Base-by-base conservation (phyloP, 2,797 vertebrate species). In the Champsocephalus gunnari region DNA sequence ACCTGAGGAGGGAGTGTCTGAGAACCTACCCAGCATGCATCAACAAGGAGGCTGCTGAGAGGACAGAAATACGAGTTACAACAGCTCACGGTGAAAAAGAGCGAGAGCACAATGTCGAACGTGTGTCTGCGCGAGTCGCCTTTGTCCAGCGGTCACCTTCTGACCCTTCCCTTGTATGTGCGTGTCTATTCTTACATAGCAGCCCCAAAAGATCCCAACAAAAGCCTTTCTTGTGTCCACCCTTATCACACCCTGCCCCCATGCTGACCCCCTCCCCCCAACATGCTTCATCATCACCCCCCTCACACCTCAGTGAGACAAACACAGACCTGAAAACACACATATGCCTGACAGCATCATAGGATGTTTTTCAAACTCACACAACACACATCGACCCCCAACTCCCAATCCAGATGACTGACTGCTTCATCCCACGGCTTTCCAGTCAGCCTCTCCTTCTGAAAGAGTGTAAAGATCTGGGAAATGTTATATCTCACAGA, bases 1-100 rank as follows among this genome's bases (percentile, higher is more conserved):
- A 93, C 84, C 92, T 94, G 88, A 88, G 83, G 88, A 88, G 86
- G 92, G 92, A 92, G 90, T 84, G 85, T 83, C 87, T 87, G 81
- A 88, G 85, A 89, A 87, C 79, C 77, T 88, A 81, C 83, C 80
- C 83, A 81, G 87, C 85, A 71, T 88, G 88, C 86, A 91, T 91
- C 88, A 91, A 89, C 84, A 88, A 80, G 82, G 73, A 89, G 90
- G 88, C 90, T 91, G 91, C 91, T 92, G 91, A 93, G 92, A 89
- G 78, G 85, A 92, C 90, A 88, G 75, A 92, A 92, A 91, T 49
- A 63, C 43, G 41, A 81, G 87, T 86, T 75, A 71, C 84, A 87
- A 83, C 75, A 71, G 57, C 53, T 64, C 48, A 16, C 28, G 58
- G 62, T 48, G 61, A 71, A 51, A 75, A 74, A 59, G 41, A 58